These are phyloP conservation scores for Sterrhoptilus dennistouni DNA, from an alignment of 2,113 vertebrate species.

Conservation along the genomic window DNA sequence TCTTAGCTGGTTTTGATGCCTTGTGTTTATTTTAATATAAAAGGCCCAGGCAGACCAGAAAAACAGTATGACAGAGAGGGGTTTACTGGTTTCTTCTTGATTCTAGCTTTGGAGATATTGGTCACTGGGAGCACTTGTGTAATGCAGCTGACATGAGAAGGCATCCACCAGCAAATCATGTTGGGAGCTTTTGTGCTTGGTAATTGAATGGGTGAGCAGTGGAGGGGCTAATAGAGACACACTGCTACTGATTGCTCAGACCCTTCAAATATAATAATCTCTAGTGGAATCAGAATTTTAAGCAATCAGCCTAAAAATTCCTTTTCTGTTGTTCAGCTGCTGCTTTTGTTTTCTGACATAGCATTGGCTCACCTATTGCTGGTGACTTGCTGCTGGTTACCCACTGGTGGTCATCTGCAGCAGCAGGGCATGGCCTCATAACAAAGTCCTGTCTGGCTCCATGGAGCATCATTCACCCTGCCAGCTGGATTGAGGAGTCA, in stretches of 20 bases:
- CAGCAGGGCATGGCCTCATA: neutral
- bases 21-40: slow-evolving; percentile 8
- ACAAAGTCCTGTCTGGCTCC: fast-evolving
- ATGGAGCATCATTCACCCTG: neutral
- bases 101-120: neutral
- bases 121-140: neutral
- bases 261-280: neutral
- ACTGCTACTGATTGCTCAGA: neutral
- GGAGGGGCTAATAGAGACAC: neutral
- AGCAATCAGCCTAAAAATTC: neutral
- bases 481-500: fast-evolving
- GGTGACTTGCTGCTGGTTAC: neutral
- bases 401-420: neutral
- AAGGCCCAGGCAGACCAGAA: neutral
- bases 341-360: neutral
- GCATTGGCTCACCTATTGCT: neutral
- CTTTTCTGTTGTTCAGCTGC: neutral
- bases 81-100: neutral
- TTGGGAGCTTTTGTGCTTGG: neutral
- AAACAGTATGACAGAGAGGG: neutral
- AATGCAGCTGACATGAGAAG: neutral
- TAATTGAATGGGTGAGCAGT: neutral
- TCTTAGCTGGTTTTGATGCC: neutral
- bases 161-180: neutral
- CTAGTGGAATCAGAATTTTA: neutral